Conservation (phyloP, 2,888 invertebrate genomes). For the Tyria jacobaeae region DNA sequence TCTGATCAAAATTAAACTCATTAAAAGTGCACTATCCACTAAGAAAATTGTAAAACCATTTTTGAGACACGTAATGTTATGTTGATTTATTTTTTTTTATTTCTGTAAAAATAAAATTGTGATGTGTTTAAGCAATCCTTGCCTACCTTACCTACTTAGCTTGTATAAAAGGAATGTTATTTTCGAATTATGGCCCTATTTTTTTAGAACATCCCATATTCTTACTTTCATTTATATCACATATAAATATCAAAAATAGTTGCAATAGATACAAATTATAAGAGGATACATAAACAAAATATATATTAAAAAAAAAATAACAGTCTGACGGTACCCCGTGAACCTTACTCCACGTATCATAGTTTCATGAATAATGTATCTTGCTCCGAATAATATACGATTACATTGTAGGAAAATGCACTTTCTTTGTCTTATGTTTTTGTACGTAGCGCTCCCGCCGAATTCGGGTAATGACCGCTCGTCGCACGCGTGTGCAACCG, state of each 20-base stretch:
- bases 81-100: too few relatives aligned
- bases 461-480: conserved; percentile 67
- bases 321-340: conserved; percentile 63
- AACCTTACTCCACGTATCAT: conserved; percentile 81
- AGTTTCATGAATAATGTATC: conserved; percentile 81
- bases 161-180: too few relatives aligned
- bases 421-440: conserved; percentile 78
- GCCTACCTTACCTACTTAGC: too few relatives aligned
- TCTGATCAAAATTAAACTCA: too few relatives aligned
- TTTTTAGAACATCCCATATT: too few relatives aligned
- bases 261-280: too few relatives aligned
- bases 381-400: conserved; percentile 83
- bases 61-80: too few relatives aligned
- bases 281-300: too few relatives aligned
- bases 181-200: too few relatives aligned
- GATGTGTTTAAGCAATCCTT: not conserved
- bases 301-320: not conserved
- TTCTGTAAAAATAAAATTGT: too few relatives aligned
- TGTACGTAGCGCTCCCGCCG: conserved; percentile 37
- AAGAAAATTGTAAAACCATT: not conserved
- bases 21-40: not conserved
- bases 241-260: too few relatives aligned
- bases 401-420: conserved; percentile 79
- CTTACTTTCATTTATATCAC: too few relatives aligned
- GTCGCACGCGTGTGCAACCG: conserved; percentile 24